Evolutionary conservation across 2,888 invertebrate species (phyloP).

Genomic region (Blastobasis adustella): DNA sequence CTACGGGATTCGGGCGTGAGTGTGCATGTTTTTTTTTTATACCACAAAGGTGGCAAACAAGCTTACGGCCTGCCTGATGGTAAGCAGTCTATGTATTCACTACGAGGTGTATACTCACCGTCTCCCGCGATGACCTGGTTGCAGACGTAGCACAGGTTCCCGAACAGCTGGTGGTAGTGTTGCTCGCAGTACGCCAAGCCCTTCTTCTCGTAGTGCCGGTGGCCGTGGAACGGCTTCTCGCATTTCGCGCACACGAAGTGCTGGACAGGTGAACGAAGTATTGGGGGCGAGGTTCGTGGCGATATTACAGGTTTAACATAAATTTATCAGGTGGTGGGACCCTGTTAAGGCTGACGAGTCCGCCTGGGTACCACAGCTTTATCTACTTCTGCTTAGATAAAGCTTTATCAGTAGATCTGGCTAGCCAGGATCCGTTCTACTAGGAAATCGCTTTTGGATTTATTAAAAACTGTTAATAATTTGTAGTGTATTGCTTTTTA

Average conservation of each 20-base stretch:
- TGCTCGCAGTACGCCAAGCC: constrained; percentile 99
- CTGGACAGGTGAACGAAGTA: constrained; percentile 57
- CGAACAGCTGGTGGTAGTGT: constrained; percentile 99
- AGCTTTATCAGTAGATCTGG: too few relatives aligned
- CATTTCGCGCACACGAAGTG: constrained; percentile 99
- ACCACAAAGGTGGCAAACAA: too few relatives aligned
- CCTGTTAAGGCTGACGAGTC: too few relatives aligned
- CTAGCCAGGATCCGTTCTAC: too few relatives aligned
- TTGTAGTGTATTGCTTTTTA: too few relatives aligned
- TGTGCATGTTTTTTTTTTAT: too few relatives aligned
- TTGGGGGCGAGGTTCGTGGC: neutral
- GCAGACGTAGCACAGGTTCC: constrained; percentile 98
- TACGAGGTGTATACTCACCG: constrained; percentile 77
- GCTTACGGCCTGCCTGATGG: too few relatives aligned
- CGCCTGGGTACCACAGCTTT: neutral
- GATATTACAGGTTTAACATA: neutral
- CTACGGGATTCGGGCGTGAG: too few relatives aligned
- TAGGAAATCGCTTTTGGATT: too few relatives aligned
- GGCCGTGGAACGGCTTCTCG: constrained; percentile 99
- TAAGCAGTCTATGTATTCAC: too few relatives aligned
- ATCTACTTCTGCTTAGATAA: too few relatives aligned
- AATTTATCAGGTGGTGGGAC: neutral
- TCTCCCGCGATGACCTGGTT: constrained; percentile 98
- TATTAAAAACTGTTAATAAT: too few relatives aligned
- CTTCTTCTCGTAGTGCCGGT: constrained; percentile 98